Evolutionary conservation across 2,797 vertebrate species (phyloP).

Genomic region (Anomalospiza imberbis): DNA sequence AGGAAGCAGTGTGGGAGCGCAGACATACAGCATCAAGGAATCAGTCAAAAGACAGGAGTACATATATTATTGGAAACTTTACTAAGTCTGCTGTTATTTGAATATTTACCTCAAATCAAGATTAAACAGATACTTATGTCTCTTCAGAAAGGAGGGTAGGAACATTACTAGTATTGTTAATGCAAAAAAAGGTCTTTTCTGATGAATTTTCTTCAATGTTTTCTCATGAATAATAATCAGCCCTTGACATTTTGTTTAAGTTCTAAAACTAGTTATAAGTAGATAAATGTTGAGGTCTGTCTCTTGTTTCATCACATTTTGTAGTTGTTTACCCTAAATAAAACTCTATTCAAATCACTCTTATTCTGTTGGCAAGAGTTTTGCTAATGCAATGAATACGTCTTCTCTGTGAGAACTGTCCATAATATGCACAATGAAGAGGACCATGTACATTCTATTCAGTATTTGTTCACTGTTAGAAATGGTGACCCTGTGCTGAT

Average conservation of each 20-base stretch:
- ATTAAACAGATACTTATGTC: neutral
- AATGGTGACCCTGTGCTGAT: neutral
- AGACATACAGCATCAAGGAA: neutral
- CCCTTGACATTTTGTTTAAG: neutral
- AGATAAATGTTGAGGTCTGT: neutral
- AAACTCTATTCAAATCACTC: neutral
- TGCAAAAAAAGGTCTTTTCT: neutral
- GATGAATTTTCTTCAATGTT: neutral
- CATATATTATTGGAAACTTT: neutral
- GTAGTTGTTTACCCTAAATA: neutral
- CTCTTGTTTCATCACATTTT: neutral
- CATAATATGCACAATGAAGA: neutral
- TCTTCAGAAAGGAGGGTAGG: neutral
- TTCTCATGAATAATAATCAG: neutral
- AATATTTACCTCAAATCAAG: neutral
- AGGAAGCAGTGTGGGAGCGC: neutral
- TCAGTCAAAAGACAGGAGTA: neutral
- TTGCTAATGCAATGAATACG: neutral
- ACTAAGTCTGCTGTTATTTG: neutral
- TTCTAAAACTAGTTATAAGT: neutral
- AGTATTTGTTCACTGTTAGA: neutral
- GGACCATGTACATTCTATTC: neutral
- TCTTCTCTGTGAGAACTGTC: neutral
- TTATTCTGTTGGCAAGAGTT: neutral
- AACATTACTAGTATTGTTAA: neutral